Percentiles rank a stretch among this genome's conserved stretches.
Conservation (phyloP, 2,113 vertebrate species). For the Panthera tigris region DNA sequence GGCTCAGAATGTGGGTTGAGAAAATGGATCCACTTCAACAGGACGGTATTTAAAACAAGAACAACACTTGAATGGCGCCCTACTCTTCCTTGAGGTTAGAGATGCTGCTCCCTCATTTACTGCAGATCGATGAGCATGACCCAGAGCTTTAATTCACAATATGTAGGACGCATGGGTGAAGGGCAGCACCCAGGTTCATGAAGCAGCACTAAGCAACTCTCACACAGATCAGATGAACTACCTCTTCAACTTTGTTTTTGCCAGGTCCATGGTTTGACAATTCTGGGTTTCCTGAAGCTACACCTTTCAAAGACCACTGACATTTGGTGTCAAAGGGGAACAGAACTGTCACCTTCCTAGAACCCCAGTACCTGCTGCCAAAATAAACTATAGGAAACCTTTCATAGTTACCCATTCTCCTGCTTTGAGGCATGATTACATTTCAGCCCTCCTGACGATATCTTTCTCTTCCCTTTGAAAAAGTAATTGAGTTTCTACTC, state of each 20-base stretch:
- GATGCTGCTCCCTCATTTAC: not conserved
- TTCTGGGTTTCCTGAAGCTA: not conserved
- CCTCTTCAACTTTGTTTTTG: not conserved
- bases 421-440: not conserved
- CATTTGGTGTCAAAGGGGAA: not conserved
- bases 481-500: not conserved
- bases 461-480: not conserved
- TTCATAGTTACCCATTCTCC: not conserved
- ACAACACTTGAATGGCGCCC: not conserved
- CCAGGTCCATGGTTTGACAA: not conserved
- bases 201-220: not conserved
- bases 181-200: not conserved
- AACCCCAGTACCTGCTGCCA: not conserved
- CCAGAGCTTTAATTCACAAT: not conserved
- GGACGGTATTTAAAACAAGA: not conserved
- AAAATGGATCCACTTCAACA: not conserved
- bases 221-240: not conserved
- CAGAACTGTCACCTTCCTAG: not conserved
- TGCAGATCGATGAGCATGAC: not conserved
- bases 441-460: not conserved
- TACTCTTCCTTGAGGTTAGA: not conserved
- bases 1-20: not conserved
- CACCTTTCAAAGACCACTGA: not conserved
- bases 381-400: not conserved
- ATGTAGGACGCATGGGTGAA: accelerated